phyloP scores from a whole-genome alignment of 2,797 vertebrate species.

The Hapalemur alaotrensis region DNA sequence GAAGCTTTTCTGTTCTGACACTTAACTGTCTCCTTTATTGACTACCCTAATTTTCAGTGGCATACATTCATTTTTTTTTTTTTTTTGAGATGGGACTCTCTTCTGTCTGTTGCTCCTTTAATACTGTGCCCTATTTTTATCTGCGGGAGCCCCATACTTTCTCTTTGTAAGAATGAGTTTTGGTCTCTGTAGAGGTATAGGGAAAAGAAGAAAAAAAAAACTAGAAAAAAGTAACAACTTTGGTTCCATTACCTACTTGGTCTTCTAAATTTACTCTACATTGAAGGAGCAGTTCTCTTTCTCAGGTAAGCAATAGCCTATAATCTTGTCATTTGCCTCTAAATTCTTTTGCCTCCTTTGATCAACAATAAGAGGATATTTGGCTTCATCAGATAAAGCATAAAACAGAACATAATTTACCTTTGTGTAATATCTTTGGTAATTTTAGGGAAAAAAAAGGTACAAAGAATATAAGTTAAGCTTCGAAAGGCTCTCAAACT shows the following conservation, averaged over 20 bases:
- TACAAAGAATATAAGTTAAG: slow-evolving; percentile 89
- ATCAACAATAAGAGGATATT: slow-evolving; percentile 95
- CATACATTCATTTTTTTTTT: slow-evolving; percentile 71
- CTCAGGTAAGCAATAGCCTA: slow-evolving; percentile 86
- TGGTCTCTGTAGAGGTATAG: slow-evolving; percentile 90
- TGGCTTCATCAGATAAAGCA: slow-evolving; percentile 98
- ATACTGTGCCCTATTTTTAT: slow-evolving; percentile 86
- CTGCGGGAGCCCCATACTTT: slow-evolving; percentile 74
- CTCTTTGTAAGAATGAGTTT: slow-evolving; percentile 86
- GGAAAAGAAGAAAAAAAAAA: slow-evolving; percentile 86
- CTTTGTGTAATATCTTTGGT: slow-evolving; percentile 98
- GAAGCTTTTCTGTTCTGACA: slow-evolving; percentile 88
- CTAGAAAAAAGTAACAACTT: slow-evolving; percentile 89
- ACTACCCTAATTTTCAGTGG: slow-evolving; percentile 66
- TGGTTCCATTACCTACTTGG: slow-evolving; percentile 89
- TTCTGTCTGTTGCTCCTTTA: slow-evolving; percentile 77
- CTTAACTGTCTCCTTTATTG: slow-evolving; percentile 82
- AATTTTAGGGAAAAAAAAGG: slow-evolving; percentile 90
- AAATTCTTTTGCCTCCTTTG: slow-evolving; percentile 87
- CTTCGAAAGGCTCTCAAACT: slow-evolving; percentile 88
- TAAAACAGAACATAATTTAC: slow-evolving; percentile 95
- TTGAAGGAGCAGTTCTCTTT: slow-evolving; percentile 85
- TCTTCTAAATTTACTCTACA: slow-evolving; percentile 85
- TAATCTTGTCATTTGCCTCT: slow-evolving; percentile 85
- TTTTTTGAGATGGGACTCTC: slow-evolving; percentile 80